These are phyloP conservation scores for Nemotelus pantherinus DNA, from an alignment of 2,888 invertebrate genomes.

Conservation along the genomic window DNA sequence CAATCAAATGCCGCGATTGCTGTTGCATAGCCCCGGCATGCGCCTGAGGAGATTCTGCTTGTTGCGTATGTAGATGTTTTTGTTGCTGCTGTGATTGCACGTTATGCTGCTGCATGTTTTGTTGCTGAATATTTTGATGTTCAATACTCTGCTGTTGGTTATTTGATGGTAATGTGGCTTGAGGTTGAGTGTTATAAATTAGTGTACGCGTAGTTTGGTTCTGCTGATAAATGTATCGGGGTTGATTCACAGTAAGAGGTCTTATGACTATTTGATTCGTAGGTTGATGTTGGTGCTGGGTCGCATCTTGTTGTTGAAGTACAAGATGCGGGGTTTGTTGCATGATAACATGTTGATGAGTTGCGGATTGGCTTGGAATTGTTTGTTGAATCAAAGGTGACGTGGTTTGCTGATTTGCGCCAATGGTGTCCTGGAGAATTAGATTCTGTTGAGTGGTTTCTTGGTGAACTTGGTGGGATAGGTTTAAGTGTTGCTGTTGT, in stretches of 20 bases:
- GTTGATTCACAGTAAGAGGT: constrained; percentile 53
- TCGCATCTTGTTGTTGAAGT: constrained; percentile 44
- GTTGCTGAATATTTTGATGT: constrained; percentile 53
- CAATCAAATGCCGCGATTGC: constrained; percentile 49
- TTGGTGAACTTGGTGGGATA: constrained; percentile 16
- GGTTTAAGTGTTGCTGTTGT: constrained; percentile 45
- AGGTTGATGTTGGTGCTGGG: constrained; percentile 56
- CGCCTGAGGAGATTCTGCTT: constrained; percentile 41
- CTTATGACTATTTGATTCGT: constrained; percentile 63
- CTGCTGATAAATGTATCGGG: constrained; percentile 58
- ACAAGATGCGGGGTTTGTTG: constrained; percentile 47
- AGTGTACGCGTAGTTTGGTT: constrained; percentile 39
- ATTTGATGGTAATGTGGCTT: constrained; percentile 15
- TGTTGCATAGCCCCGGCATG: constrained; percentile 49
- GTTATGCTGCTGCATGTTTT: constrained; percentile 55
- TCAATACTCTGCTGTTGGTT: constrained; percentile 46
- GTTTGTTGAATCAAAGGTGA: constrained; percentile 31
- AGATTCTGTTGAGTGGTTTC: constrained; percentile 5
- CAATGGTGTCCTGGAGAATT: not conserved
- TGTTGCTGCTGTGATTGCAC: constrained; percentile 50
- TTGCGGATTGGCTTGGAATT: constrained; percentile 5
- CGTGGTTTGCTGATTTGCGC: not conserved
- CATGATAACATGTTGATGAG: constrained; percentile 44
- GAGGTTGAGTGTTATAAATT: constrained; percentile 42
- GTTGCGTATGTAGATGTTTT: constrained; percentile 51